Evolutionary conservation across 2,888 invertebrate genomes (phyloP), one percentile per base, ranked within the genome.

Genomic region (Epiblema foenella): DNA sequence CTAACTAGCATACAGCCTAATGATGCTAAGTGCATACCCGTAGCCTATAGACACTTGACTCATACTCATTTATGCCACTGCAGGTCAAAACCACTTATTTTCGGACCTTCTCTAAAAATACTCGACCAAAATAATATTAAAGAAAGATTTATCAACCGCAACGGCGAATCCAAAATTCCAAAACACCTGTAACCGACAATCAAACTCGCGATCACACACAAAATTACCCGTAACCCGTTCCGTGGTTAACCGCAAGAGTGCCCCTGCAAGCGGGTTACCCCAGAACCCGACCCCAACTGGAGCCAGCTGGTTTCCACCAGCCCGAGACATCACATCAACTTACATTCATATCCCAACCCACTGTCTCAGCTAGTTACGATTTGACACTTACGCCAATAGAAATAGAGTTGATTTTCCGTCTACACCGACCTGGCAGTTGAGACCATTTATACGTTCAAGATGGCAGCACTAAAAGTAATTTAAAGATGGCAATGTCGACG

Each of bases 391-490:
- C 11, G 15, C 5, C 11, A 24, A 39, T 0, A 7, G 0, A 7
- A 11, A 24, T 54, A 64, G 51, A 64, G 52, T 4, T 39, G 54
- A 39, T 54, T n/a, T 15, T 54, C 39, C 64, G 15, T 2, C n/a
- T 24, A 37, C n/a, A 52, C 18, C 7, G 8, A 11, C 7, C 17
- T 7, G 39, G n/a, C 39, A n/a, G 24, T 24, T 54, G 2, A n/a
- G n/a, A 24, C 64, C 24, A 52, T 64, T 24, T 54, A 24, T 64
- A 54, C n/a, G n/a, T 5, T 39, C 39, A 64, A 51, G 17, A n/a
- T 15, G 20, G 7, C 69, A 62, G 72, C 75, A 74, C 75, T 79
- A 72, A 80, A 77, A 76, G 78, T 77, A 76, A 77, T 77, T 76
- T 78, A 73, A 74, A 76, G 76, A 75, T 71, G 75, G 74, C 73